phyloP scores from a whole-genome alignment of 2,797 vertebrate genomes.

The Hafferia zeledoni region DNA sequence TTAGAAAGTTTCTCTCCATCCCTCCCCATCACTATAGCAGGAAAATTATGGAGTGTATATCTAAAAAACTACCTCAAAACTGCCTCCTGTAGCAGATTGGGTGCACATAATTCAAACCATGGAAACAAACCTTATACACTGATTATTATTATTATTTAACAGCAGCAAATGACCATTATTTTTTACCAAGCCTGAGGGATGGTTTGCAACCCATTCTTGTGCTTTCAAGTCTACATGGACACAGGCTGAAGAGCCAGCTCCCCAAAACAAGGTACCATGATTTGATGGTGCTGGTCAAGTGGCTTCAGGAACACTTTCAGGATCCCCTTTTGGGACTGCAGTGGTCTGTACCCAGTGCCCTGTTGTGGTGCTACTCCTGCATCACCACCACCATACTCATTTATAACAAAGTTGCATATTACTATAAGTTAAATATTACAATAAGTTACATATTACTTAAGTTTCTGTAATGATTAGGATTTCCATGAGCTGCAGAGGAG shows the following conservation, averaged over 20 bases:
- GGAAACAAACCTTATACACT: not conserved
- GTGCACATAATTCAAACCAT: rapidly evolving
- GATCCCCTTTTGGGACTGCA: not conserved
- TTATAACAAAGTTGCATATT: not conserved
- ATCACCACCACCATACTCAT: not conserved
- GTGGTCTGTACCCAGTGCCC: rapidly evolving
- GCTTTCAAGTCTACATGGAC: not conserved
- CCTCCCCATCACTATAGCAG: not conserved
- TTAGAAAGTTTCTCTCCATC: not conserved
- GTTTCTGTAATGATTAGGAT: not conserved
- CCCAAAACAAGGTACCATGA: not conserved
- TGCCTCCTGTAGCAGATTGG: not conserved
- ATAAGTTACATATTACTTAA: not conserved
- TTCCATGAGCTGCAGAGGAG: not conserved
- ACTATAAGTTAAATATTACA: not conserved
- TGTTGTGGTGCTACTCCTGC: not conserved
- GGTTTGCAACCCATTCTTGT: not conserved
- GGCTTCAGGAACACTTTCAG: not conserved
- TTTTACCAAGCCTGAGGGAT: not conserved
- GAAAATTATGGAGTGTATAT: not conserved
- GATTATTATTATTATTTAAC: not conserved
- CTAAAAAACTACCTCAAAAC: not conserved
- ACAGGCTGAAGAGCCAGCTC: not conserved
- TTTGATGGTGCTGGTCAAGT: not conserved
- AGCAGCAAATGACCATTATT: not conserved